phyloP scores from a whole-genome alignment of 2,888 invertebrate genomes.

The Neoaliturus tenellus region DNA sequence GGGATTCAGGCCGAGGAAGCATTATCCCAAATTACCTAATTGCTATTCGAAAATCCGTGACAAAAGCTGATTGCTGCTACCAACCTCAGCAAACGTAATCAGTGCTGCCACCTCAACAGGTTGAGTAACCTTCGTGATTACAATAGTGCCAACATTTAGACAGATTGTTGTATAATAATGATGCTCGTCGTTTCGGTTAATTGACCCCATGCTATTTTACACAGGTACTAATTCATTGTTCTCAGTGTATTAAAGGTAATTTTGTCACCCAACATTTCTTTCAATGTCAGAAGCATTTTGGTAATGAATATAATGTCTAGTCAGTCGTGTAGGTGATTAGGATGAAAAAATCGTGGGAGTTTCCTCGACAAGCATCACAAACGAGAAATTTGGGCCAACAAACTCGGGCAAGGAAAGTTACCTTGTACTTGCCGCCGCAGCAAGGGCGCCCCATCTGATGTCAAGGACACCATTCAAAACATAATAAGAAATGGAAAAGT shows the following conservation, averaged over 20 bases:
- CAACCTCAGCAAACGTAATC: background rate
- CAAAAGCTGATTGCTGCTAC: background rate
- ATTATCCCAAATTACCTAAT: constrained; percentile 1
- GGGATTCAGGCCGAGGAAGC: background rate
- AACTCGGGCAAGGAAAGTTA: background rate
- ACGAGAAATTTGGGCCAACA: background rate
- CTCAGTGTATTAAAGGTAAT: background rate
- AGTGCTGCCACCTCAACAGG: constrained; percentile 21
- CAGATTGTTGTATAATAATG: constrained; percentile 1
- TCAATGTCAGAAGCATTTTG: constrained; percentile 13
- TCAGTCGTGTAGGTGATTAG: background rate
- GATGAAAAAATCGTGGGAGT: background rate
- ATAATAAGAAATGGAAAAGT: too few species aligned
- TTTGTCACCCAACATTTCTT: background rate
- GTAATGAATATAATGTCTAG: background rate
- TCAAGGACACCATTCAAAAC: too few species aligned
- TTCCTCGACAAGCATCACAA: background rate
- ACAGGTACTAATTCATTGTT: background rate
- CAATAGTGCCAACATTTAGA: constrained; percentile 1
- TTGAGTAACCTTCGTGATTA: constrained; percentile 2
- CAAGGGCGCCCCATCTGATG: too few species aligned
- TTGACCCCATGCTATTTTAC: background rate
- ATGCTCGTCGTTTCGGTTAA: background rate
- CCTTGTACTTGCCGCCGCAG: background rate
- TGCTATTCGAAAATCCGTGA: constrained; percentile 19